Conservation (phyloP, 1,140 invertebrate genomes). For the Tachypleus tridentatus region DNA sequence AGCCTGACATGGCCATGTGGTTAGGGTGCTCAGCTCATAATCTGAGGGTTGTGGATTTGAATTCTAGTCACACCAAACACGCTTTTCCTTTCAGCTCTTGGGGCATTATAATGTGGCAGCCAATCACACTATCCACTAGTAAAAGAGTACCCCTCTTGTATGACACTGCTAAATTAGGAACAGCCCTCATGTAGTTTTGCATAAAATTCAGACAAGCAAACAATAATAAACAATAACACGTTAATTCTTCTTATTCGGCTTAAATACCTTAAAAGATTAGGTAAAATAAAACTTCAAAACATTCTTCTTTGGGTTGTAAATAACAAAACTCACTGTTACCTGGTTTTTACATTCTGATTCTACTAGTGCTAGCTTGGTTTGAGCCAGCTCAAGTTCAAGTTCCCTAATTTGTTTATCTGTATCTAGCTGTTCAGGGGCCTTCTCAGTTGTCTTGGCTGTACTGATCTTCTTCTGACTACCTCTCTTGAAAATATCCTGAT, state of each 20-base stretch:
- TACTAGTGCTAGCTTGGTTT: conserved; percentile 91
- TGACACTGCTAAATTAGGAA: background rate
- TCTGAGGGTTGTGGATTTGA: no score
- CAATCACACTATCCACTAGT: no score
- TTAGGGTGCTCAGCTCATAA: no score
- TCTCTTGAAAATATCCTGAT: no score
- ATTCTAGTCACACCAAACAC: no score
- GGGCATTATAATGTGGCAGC: no score
- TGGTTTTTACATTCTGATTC: conserved; percentile 95
- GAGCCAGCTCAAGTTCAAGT: conserved; percentile 86
- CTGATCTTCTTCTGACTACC: no score
- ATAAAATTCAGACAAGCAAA: conserved; percentile 1
- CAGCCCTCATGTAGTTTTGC: conserved; percentile 3
- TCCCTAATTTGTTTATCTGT: conserved; percentile 55
- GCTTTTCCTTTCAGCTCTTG: no score
- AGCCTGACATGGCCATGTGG: no score
- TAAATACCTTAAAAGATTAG: conserved; percentile 8
- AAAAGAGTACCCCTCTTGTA: background rate
- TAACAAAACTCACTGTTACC: conserved; percentile 36
- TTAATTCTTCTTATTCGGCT: background rate
- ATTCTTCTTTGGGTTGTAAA: background rate
- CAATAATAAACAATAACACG: conserved; percentile 1
- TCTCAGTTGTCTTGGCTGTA: no score
- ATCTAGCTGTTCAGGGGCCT: conserved; percentile 17
- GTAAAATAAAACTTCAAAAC: conserved; percentile 1